phyloP scores from a whole-genome alignment of 53 echinoderm and acorn worm genomes.

The Hippasteria phrygiana region DNA sequence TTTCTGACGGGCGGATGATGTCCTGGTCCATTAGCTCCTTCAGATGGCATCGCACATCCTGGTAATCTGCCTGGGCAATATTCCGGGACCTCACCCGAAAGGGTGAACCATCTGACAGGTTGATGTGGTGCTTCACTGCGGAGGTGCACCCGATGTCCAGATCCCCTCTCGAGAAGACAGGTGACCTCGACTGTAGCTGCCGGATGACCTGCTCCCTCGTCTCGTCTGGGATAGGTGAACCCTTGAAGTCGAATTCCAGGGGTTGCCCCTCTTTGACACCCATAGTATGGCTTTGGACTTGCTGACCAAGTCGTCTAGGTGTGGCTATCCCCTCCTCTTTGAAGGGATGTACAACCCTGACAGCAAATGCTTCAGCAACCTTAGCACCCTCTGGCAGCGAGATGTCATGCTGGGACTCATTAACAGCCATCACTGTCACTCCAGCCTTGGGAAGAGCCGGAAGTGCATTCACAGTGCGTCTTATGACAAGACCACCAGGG shows the following conservation, averaged over 20 bases:
- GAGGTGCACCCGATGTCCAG: too few species aligned
- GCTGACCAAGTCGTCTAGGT: not conserved
- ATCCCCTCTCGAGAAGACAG: constrained; percentile 5
- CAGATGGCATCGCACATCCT: constrained; percentile 48
- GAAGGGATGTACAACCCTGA: not conserved
- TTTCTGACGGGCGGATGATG: constrained; percentile 60
- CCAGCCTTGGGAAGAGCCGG: not conserved
- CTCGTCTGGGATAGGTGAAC: constrained; percentile 57
- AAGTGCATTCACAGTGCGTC: not conserved
- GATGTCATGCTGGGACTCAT: constrained; percentile 41
- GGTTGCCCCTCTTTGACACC: constrained; percentile 14
- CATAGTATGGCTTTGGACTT: not conserved
- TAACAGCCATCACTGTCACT: not conserved
- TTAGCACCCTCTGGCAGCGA: constrained; percentile 21
- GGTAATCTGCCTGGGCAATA: constrained; percentile 60
- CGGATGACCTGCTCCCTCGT: not conserved
- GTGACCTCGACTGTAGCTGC: not conserved
- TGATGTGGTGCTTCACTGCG: too few species aligned
- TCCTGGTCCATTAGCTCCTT: constrained; percentile 51
- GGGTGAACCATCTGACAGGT: too few species aligned
- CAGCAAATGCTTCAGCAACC: constrained; percentile 31
- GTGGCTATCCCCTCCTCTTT: not conserved
- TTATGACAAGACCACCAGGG: constrained; percentile 20
- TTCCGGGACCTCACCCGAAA: constrained; percentile 61
- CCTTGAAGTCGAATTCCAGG: constrained; percentile 12